Conservation (phyloP, 2,797 vertebrate genomes). For the Neomorphus geoffroyi region DNA sequence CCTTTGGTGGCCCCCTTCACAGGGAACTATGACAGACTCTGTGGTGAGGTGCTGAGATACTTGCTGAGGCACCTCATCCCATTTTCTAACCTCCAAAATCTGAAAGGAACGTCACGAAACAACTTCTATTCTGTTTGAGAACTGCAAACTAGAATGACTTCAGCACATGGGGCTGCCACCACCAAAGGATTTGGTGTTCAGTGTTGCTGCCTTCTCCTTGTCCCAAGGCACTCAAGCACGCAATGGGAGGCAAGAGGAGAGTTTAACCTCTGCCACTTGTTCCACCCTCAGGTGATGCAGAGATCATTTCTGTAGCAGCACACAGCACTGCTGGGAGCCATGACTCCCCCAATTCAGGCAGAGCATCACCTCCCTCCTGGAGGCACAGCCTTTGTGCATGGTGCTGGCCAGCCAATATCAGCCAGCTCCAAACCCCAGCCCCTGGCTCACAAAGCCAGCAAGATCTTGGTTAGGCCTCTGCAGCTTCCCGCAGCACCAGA, state of each 20-base stretch:
- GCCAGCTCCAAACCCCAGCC: background rate
- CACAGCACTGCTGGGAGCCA: background rate
- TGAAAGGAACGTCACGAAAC: background rate
- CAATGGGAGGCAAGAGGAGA: background rate
- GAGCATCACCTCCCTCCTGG: background rate
- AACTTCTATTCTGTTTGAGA: background rate
- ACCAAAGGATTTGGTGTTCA: accelerated
- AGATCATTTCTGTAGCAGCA: background rate
- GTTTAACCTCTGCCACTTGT: background rate
- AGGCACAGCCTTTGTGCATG: background rate
- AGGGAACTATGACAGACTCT: background rate
- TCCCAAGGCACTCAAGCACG: background rate
- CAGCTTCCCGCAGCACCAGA: background rate
- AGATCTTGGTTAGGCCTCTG: accelerated
- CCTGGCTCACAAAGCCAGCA: accelerated
- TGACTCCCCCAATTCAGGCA: background rate
- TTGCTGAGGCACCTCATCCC: background rate
- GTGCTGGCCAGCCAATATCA: background rate
- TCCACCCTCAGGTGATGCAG: background rate
- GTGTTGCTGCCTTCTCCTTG: background rate
- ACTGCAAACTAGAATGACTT: background rate
- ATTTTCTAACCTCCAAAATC: background rate
- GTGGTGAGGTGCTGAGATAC: background rate
- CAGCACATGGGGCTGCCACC: background rate
- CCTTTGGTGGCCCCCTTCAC: background rate